A percentile compares a stretch with the other conserved stretches of the same genome.
Evolutionary conservation across 2,888 invertebrate genomes (phyloP).

Genomic region (Pristionchus maxplancki): DNA sequence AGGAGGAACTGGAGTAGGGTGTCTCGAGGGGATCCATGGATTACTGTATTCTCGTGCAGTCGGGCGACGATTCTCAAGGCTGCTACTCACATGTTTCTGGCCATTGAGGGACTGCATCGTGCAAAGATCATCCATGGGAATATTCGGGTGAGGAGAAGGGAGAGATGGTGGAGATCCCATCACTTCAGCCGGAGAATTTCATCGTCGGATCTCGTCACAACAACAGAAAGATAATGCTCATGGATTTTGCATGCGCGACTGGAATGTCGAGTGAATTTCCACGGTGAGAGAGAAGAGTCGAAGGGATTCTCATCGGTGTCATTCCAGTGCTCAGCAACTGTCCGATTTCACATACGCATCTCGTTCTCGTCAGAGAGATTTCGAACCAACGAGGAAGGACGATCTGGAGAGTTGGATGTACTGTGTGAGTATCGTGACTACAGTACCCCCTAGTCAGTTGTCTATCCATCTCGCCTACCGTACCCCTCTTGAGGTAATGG

Average conservation of each 20-base stretch:
- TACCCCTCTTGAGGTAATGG: neutral
- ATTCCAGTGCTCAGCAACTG: neutral
- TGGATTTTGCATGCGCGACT: constrained; percentile 5
- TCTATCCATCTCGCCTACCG: neutral
- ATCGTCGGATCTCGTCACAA: constrained; percentile 14
- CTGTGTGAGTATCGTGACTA: constrained; percentile 28
- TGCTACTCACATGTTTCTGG: constrained; percentile 15
- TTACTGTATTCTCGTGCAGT: neutral
- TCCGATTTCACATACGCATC: neutral
- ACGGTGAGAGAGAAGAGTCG: neutral
- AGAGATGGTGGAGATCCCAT: too few relatives aligned
- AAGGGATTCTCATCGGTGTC: neutral
- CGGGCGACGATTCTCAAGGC: constrained; percentile 6
- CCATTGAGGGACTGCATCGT: constrained; percentile 29
- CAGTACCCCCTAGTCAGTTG: neutral
- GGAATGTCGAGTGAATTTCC: neutral
- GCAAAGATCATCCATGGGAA: constrained; percentile 36
- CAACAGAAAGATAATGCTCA: constrained; percentile 20
- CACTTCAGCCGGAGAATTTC: constrained; percentile 33
- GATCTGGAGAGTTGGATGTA: constrained; percentile 37
- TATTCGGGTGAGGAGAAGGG: constrained; percentile 8
- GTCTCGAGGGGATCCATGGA: too few relatives aligned
- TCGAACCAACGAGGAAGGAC: constrained; percentile 32
- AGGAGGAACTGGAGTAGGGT: constrained; percentile 35
- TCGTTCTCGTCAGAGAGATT: constrained; percentile 1